Base-by-base conservation (phyloP, 2,797 vertebrate species). In the Acanthurus leucopareius region DNA sequence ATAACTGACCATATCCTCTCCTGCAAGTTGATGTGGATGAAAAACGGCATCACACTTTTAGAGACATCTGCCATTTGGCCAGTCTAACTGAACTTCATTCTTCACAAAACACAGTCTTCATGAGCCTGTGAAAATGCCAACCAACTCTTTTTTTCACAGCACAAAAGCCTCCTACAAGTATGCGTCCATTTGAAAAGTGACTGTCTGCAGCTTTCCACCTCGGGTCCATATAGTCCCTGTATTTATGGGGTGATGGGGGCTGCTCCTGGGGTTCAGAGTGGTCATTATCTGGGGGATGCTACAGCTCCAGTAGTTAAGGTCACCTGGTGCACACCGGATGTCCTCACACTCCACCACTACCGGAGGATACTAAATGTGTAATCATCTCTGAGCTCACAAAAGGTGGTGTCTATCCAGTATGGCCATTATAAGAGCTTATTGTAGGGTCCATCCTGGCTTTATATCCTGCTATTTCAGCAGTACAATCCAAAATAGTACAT, bases 201-300 rank as follows among this genome's bases (percentile, higher is more conserved):
- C 87, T 81, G 83, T 85, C 71, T 22, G 79, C 84, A 83, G 86
- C 84, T 89, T 90, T 86, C 73, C 77, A 60, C 83, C 2, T 17
- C 2, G 25, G 51, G 85, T 86, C 84, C 83, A 88, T 91, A 91
- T 71, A 83, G 88, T 79, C 84, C 75, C 88, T 86, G 89, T 89
- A 90, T 93, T 93, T 92, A 92, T 84, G 89, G 82, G 85, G 85
- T 82, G 89, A 86, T 89, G 90, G 90, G 79, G 70, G 72, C 86
- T 89, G 89, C 88, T 91, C 87, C 89, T 81, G 85, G 86, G 85
- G 89, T 90, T 87, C 88, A 87, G 91, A 90, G 85, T 89, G 89
- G 91, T 93, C 93, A 94, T 95, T 95, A 95, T 93, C 90, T 90
- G 78, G 85, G 86, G 91, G 88, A 91, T 88, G 88, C 88, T 91